Percentiles rank a stretch among this genome's conserved stretches.
phyloP scores from a whole-genome alignment of 2,888 invertebrate species.

The Tortricodes alternella region DNA sequence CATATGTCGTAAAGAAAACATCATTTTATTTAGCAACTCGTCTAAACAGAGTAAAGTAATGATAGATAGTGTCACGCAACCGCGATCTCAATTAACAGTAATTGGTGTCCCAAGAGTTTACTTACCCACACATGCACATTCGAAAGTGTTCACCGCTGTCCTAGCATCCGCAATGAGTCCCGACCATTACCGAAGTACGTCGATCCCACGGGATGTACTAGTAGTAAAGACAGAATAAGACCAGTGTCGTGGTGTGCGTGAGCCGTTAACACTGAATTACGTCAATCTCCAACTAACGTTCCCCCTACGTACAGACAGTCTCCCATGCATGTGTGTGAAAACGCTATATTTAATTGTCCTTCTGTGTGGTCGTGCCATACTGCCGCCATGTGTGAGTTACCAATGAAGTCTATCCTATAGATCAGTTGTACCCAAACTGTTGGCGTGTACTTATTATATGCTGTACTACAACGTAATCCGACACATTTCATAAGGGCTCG shows the following conservation, averaged over 20 bases:
- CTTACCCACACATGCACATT: conserved; percentile 48
- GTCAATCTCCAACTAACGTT: conserved; percentile 72
- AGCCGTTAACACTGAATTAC: conserved; percentile 63
- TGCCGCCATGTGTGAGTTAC: conserved; percentile 75
- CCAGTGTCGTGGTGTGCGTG: conserved; percentile 61
- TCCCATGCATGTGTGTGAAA: conserved; percentile 58
- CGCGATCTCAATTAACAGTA: conserved; percentile 51
- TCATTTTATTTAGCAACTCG: not conserved
- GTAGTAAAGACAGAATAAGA: conserved; percentile 76
- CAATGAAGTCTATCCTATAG: conserved; percentile 74
- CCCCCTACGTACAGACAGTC: conserved; percentile 66
- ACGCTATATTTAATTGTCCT: conserved; percentile 75
- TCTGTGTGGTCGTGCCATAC: conserved; percentile 67
- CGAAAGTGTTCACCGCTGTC: conserved; percentile 58
- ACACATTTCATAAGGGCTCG: conserved; percentile 34
- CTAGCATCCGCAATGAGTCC: conserved; percentile 70
- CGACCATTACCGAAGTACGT: conserved; percentile 62
- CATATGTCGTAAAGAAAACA: not conserved
- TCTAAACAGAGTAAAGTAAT: conserved; percentile 26
- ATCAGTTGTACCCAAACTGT: conserved; percentile 65
- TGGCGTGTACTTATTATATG: not conserved
- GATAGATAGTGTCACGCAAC: conserved; percentile 41
- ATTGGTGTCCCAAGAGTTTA: conserved; percentile 53
- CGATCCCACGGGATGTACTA: conserved; percentile 75
- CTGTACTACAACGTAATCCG: conserved; percentile 1